Evolutionary conservation across 2,113 vertebrate genomes (phyloP).

Genomic region (Amazona guildingii): DNA sequence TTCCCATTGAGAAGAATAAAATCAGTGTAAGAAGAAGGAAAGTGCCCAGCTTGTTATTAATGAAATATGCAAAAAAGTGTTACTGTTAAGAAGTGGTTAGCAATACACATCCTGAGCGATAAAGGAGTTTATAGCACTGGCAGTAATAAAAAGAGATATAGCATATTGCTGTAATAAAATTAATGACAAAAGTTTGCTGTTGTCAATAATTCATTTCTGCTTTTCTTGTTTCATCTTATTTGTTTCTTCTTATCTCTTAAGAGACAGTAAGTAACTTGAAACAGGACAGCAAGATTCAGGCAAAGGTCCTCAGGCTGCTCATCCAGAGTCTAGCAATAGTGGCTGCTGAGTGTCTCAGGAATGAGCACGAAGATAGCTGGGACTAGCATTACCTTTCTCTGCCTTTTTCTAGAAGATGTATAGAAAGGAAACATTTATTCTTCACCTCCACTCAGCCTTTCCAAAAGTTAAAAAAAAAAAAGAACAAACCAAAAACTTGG

Average conservation of each 20-base stretch:
- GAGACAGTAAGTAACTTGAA: neutral
- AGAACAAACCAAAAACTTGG: neutral
- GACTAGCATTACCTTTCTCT: neutral
- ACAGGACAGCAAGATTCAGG: neutral
- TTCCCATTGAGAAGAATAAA: neutral
- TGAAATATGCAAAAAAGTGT: neutral
- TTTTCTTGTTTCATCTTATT: neutral
- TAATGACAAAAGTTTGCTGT: neutral
- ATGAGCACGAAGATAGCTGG: neutral
- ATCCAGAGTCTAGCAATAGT: neutral
- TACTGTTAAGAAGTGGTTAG: neutral
- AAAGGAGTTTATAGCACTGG: neutral
- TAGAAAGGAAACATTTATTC: neutral
- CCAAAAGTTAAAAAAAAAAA: neutral
- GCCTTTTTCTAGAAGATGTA: neutral
- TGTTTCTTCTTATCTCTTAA: neutral
- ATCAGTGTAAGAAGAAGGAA: neutral
- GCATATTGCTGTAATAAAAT: neutral
- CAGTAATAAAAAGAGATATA: neutral
- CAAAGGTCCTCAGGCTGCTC: neutral
- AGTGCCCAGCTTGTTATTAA: neutral
- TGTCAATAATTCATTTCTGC: neutral
- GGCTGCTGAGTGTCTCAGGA: neutral
- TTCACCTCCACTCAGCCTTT: neutral
- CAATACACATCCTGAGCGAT: neutral